These are phyloP conservation scores for Scomber scombrus DNA, from an alignment of 2,113 vertebrate genomes.

Conservation along the genomic window DNA sequence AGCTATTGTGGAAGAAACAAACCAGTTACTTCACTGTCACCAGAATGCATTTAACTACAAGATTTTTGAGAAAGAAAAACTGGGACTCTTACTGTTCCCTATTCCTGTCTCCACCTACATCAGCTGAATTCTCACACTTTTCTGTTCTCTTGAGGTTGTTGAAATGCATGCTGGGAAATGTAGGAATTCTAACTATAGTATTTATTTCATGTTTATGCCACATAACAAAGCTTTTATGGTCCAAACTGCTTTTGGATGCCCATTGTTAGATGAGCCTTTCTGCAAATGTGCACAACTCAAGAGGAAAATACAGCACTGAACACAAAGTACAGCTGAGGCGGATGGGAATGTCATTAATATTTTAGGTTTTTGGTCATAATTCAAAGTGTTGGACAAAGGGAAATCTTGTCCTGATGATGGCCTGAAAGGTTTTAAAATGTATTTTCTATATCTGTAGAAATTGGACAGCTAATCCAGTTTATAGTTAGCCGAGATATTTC, in stretches of 20 bases:
- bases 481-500: too few relatives aligned
- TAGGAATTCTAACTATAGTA: constrained; percentile 28
- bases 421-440: too few relatives aligned
- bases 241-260: neutral
- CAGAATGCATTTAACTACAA: neutral
- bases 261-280: neutral
- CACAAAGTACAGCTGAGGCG: neutral
- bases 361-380: too few relatives aligned
- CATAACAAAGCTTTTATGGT: neutral
- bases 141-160: constrained; percentile 36
- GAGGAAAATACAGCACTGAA: neutral
- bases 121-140: constrained; percentile 36
- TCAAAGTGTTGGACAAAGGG: too few relatives aligned
- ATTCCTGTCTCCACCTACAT: constrained; percentile 67
- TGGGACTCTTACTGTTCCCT: constrained; percentile 34
- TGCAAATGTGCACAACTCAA: neutral
- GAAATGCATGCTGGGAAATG: constrained; percentile 67
- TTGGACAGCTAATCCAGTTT: too few relatives aligned
- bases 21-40: neutral
- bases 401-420: too few relatives aligned
- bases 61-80: neutral
- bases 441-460: too few relatives aligned
- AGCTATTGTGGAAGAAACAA: neutral
- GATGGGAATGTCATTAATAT: too few relatives aligned
- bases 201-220: constrained; percentile 28